Percentiles rank a stretch among this genome's conserved stretches.
Evolutionary conservation across 2,888 invertebrate genomes (phyloP).

Genomic region (Pollenia amentaria): DNA sequence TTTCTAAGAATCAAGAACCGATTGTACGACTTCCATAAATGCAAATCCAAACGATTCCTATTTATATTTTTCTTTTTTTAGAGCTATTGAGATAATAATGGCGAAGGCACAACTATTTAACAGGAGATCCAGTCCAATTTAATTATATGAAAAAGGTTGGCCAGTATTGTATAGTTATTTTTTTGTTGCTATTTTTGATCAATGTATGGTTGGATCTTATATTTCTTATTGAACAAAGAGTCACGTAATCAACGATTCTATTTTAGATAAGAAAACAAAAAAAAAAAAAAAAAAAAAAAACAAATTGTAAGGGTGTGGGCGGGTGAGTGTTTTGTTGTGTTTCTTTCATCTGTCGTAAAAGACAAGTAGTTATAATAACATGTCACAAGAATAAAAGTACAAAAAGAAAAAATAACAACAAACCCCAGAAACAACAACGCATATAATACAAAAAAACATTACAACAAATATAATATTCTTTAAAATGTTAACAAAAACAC

Average conservation of each 20-base stretch:
- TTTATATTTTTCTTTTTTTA: too few relatives aligned
- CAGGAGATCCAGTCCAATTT: too few relatives aligned
- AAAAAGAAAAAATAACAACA: constrained; percentile 46
- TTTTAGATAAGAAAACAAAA: too few relatives aligned
- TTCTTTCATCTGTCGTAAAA: constrained; percentile 59
- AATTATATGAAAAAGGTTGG: constrained; percentile 45
- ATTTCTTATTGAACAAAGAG: constrained; percentile 71
- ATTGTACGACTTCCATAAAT: too few relatives aligned
- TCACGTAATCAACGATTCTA: constrained; percentile 74
- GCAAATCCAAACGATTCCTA: too few relatives aligned
- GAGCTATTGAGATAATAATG: rapidly evolving
- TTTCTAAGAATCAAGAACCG: too few relatives aligned
- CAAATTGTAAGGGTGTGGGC: constrained; percentile 16
- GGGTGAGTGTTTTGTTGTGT: background rate
- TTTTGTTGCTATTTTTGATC: constrained; percentile 45
- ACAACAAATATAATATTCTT: constrained; percentile 30
- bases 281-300: constrained; percentile 61
- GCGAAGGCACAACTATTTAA: too few relatives aligned
- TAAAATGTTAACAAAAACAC: constrained; percentile 24
- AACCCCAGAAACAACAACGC: constrained; percentile 29
- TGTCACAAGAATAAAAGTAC: constrained; percentile 69
- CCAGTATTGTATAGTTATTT: constrained; percentile 39
- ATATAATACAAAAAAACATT: constrained; percentile 16
- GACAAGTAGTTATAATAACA: constrained; percentile 74
- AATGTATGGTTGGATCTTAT: constrained; percentile 59